A percentile compares a stretch with the other conserved stretches of the same genome.
phyloP scores from a whole-genome alignment of 2,113 vertebrate genomes.

The Pagrus major region DNA sequence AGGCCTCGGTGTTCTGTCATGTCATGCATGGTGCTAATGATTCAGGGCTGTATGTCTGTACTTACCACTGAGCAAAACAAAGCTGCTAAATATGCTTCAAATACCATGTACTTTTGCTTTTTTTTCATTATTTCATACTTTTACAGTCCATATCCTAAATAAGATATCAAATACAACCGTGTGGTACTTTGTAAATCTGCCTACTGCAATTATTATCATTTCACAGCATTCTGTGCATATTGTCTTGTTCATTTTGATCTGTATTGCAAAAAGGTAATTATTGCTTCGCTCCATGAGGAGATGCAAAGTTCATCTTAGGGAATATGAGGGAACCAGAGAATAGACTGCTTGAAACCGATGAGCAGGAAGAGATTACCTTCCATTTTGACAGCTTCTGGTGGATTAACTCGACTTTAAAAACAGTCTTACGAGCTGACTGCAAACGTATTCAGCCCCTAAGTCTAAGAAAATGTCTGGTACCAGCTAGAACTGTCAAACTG shows the following conservation, averaged over 20 bases:
- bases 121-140: background rate
- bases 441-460: constrained; percentile 26
- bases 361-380: constrained; percentile 46
- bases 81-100: constrained; percentile 5
- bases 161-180: background rate
- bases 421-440: constrained; percentile 21
- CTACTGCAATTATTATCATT: background rate
- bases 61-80: constrained; percentile 3
- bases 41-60: background rate
- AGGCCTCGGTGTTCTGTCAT: constrained; percentile 12
- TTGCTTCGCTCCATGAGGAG: background rate
- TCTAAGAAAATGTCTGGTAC: constrained; percentile 24
- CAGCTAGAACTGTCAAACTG: constrained; percentile 42
- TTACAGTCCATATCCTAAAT: background rate
- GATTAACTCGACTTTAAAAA: constrained; percentile 49
- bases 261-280: constrained; percentile 18
- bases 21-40: constrained; percentile 41
- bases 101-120: background rate
- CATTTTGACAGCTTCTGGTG: constrained; percentile 44
- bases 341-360: constrained; percentile 22
- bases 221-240: background rate
- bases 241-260: constrained; percentile 16
- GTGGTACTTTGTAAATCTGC: background rate
- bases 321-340: constrained; percentile 20
- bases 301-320: constrained; percentile 27